Conservation (phyloP, 1,140 invertebrate species). For the Atta cephalotes region DNA sequence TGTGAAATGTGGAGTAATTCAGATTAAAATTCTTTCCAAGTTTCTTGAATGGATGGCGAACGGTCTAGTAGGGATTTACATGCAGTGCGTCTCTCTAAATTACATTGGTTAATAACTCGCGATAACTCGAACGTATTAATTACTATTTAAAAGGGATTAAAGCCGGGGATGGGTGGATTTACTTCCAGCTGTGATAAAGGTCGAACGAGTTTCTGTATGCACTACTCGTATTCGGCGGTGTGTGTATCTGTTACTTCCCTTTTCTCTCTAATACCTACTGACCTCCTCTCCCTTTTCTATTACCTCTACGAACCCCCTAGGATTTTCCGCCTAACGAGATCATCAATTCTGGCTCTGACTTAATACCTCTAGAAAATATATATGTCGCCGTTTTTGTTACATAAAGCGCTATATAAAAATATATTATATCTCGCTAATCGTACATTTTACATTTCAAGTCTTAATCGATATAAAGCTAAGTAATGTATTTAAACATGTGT, state of each 20-base stretch:
- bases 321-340: conserved; percentile 45
- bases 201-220: conserved; percentile 63
- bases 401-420: not conserved
- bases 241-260: conserved; percentile 32
- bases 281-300: conserved; percentile 42
- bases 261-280: conserved; percentile 48
- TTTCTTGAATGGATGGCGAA: conserved; percentile 10
- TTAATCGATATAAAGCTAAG: not conserved
- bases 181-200: conserved; percentile 75
- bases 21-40: conserved; percentile 20
- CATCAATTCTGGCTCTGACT: conserved; percentile 41
- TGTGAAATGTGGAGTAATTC: not conserved
- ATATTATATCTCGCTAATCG: not conserved
- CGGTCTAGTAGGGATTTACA: not conserved
- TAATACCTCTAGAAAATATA: conserved; percentile 3
- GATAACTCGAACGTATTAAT: conserved; percentile 78
- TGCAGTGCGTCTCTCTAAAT: conserved; percentile 65
- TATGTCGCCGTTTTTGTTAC: not conserved
- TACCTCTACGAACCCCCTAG: conserved; percentile 30
- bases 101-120: conserved; percentile 64
- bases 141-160: conserved; percentile 79
- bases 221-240: not conserved
- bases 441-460: conserved; percentile 3
- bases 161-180: conserved; percentile 75
- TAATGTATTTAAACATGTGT: not conserved